Base-by-base conservation (phyloP, 1,140 invertebrate genomes). In the Belonocnema kinseyi region DNA sequence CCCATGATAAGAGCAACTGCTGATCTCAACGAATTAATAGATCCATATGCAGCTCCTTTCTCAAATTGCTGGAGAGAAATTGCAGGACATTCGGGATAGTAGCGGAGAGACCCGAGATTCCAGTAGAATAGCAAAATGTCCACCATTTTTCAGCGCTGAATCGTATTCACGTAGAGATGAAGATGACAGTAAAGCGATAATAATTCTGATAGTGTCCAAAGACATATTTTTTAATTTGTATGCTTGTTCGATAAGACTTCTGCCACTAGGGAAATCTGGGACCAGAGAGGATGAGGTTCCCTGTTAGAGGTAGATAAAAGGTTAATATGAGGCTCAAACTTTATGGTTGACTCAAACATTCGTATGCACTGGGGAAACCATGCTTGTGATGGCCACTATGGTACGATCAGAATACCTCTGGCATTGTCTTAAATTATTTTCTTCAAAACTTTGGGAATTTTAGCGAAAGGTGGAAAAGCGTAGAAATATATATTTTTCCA, bases 361-460 rank as follows among this genome's bases (percentile, higher is more conserved):
- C 21, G 72, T 21, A 58, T 75, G 50, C 80, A 77, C 5, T 83
- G 14, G 6, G 88, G 87, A 56, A 77, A 89, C 85, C 86, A 89
- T 6, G 71, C 75, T 70, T 85, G 81, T 40, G 78, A 50, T 17
- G 79, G 52, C 85, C 85, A 86, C 21, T 72, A 19, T 8, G 82
- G 80, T n/a, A 82, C 79, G 26, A 80, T 74, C 10, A 85, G 19
- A 78, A 86, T 81, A n/a, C 79, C 85, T 13, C 21, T 26, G 0
- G 85, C 83, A 17, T 77, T 73, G 40, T 86, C 82, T n/a, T 33
- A 14, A 21, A 74, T 80, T 50, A 85, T n/a, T n/a, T n/a, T n/a
- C 70, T 56, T 52, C 16, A 85, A 51, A 13, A 58, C 56, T 74
- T 76, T 79, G 14, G 80, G 50, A 58, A 86, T 83, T 4, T 85